phyloP scores from a whole-genome alignment of 1,140 invertebrate species.

The Zaprionus africanus region DNA sequence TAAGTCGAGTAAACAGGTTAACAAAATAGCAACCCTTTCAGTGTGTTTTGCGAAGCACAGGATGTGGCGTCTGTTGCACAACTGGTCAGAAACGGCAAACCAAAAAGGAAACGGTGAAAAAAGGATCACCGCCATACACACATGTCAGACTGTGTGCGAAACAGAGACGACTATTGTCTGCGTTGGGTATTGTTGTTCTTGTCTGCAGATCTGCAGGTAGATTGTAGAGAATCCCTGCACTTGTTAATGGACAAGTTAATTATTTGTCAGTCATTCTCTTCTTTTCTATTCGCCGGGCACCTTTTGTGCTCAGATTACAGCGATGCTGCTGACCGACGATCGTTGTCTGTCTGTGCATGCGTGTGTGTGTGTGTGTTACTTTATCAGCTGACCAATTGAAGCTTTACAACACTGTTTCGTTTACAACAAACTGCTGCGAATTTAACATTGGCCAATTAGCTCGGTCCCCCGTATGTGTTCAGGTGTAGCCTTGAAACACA shows the following conservation, averaged over 20 bases:
- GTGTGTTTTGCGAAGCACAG: not conserved
- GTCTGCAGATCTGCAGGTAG: slow-evolving; percentile 23
- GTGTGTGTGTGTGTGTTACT: slow-evolving; percentile 48
- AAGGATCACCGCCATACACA: not conserved
- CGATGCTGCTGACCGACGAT: slow-evolving; percentile 13
- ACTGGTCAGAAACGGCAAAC: not conserved
- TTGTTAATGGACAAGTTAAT: slow-evolving; percentile 12
- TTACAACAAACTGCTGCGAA: slow-evolving; percentile 57
- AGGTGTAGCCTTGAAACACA: slow-evolving; percentile 52
- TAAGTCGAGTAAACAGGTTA: slow-evolving; percentile 22
- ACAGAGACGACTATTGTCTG: slow-evolving; percentile 9
- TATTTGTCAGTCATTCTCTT: not conserved
- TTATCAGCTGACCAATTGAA: slow-evolving; percentile 62
- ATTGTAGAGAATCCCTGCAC: not conserved
- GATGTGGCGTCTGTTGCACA: not conserved
- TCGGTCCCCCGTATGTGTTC: not conserved
- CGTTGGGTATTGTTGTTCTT: slow-evolving; percentile 7
- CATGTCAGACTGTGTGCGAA: not conserved
- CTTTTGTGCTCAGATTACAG: slow-evolving; percentile 9
- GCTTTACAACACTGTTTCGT: slow-evolving; percentile 55
- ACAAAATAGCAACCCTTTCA: slow-evolving; percentile 26
- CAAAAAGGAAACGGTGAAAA: not conserved
- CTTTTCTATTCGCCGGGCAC: not conserved
- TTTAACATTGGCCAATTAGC: slow-evolving; percentile 46
- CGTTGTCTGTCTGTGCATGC: slow-evolving; percentile 5